Evolutionary conservation across 2,888 invertebrate genomes (phyloP).

Genomic region (Branchipolynoe longqiensis): DNA sequence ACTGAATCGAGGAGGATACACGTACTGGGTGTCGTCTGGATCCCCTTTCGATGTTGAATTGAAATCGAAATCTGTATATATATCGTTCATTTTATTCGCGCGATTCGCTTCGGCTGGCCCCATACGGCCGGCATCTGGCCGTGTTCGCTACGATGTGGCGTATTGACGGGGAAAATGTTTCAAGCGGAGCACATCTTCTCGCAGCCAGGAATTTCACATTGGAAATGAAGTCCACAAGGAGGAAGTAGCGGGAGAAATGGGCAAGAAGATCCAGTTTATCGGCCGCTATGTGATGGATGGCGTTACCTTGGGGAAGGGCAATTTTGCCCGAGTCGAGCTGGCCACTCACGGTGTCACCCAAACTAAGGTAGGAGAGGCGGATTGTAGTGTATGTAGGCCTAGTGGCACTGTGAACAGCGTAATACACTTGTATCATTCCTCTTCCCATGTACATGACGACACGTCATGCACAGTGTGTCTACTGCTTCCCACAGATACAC

Average conservation of each 20-base stretch:
- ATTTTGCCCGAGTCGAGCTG: conserved; percentile 89
- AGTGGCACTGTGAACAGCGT: conserved; percentile 14
- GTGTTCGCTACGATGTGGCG: conserved; percentile 59
- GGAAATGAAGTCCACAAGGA: conserved; percentile 61
- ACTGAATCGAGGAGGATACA: conserved; percentile 54
- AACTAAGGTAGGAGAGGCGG: conserved; percentile 85
- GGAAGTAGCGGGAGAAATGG: conserved; percentile 74
- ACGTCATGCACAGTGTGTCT: conserved; percentile 38
- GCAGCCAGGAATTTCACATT: conserved; percentile 61
- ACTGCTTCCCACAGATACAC: background rate
- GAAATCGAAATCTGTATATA: conserved; percentile 58
- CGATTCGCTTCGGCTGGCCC: conserved; percentile 45
- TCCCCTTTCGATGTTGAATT: conserved; percentile 53
- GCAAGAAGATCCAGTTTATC: conserved; percentile 83
- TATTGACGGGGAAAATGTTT: conserved; percentile 57
- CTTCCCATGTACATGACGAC: background rate
- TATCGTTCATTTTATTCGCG: conserved; percentile 56
- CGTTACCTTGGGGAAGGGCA: conserved; percentile 88
- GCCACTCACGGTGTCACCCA: conserved; percentile 87
- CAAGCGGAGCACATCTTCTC: conserved; percentile 59
- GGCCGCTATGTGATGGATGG: conserved; percentile 89
- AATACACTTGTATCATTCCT: conserved; percentile 27
- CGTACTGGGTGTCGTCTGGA: conserved; percentile 53
- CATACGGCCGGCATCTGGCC: conserved; percentile 48
- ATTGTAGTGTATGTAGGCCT: no score